Percentiles rank a stretch among this genome's conserved stretches.
These are phyloP conservation scores for Brachionus rubens DNA, from an alignment of 1,140 invertebrate genomes.

Conservation along the genomic window DNA sequence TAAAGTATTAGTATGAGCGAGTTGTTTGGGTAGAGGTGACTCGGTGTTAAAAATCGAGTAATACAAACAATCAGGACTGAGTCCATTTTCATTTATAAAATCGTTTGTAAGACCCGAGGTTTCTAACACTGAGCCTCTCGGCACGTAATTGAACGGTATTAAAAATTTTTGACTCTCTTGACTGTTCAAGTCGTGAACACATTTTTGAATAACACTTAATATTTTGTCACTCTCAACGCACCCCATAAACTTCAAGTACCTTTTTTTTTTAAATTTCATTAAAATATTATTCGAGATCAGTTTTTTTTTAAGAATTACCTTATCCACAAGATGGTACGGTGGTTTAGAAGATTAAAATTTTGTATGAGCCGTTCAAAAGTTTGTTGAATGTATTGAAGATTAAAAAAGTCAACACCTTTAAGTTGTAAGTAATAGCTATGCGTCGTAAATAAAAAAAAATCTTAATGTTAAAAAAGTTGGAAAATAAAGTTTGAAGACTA, in stretches of 20 bases:
- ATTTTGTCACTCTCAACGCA: neutral
- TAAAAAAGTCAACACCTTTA: slow-evolving; percentile 9
- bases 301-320: neutral
- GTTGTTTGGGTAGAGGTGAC: neutral
- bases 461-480: neutral
- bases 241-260: slow-evolving; percentile 20
- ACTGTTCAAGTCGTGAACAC: neutral
- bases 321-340: slow-evolving; percentile 3
- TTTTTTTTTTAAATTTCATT: neutral
- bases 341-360: neutral
- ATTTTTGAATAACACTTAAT: neutral
- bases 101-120: neutral
- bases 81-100: slow-evolving; percentile 19
- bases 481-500: neutral
- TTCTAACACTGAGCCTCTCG: neutral
- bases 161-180: neutral
- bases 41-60: neutral
- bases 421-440: slow-evolving; percentile 21
- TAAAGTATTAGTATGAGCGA: neutral
- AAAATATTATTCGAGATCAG: neutral
- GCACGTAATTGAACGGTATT: slow-evolving; percentile 25
- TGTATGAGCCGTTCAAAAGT: neutral
- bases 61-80: neutral
- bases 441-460: neutral
- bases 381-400: neutral